Conservation (phyloP, 2,888 invertebrate genomes). For the Spilosoma lubricipeda region DNA sequence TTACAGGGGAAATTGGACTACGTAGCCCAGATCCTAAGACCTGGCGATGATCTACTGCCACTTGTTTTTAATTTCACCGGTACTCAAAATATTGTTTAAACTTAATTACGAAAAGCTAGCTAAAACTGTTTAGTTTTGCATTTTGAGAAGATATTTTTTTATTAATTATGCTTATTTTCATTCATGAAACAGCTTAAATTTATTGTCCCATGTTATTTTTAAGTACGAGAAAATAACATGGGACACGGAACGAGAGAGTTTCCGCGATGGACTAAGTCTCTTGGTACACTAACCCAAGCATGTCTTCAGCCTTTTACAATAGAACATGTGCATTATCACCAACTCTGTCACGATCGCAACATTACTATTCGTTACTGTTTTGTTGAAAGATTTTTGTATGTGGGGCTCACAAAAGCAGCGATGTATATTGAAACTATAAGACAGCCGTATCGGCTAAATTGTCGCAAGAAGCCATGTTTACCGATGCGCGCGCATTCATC, state of each 20-base stretch:
- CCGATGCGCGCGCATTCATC: slow-evolving; percentile 80
- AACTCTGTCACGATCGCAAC: slow-evolving; percentile 3
- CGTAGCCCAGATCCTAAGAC: slow-evolving; percentile 62
- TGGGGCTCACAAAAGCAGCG: slow-evolving; percentile 27
- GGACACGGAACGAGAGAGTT: slow-evolving; percentile 11
- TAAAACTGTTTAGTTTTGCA: slow-evolving; percentile 3
- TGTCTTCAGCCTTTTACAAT: slow-evolving; percentile 24
- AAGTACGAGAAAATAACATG: too few species aligned
- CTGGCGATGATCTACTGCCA: slow-evolving; percentile 48
- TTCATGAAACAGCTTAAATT: background rate
- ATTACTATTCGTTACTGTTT: slow-evolving; percentile 18
- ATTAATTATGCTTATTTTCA: slow-evolving; percentile 2
- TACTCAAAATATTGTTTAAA: slow-evolving; percentile 26
- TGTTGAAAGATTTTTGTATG: background rate
- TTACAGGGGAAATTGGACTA: slow-evolving; percentile 69
- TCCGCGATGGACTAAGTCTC: slow-evolving; percentile 33
- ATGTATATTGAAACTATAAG: slow-evolving; percentile 39
- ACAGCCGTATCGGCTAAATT: slow-evolving; percentile 24
- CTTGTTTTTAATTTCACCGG: slow-evolving; percentile 24
- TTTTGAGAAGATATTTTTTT: background rate
- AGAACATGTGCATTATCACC: slow-evolving; percentile 7
- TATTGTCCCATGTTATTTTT: background rate
- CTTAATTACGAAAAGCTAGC: slow-evolving; percentile 9
- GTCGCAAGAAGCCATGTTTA: slow-evolving; percentile 67
- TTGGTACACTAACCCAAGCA: slow-evolving; percentile 47